Base-by-base conservation (phyloP, 1,140 invertebrate species). In the Drosophila rufa region DNA sequence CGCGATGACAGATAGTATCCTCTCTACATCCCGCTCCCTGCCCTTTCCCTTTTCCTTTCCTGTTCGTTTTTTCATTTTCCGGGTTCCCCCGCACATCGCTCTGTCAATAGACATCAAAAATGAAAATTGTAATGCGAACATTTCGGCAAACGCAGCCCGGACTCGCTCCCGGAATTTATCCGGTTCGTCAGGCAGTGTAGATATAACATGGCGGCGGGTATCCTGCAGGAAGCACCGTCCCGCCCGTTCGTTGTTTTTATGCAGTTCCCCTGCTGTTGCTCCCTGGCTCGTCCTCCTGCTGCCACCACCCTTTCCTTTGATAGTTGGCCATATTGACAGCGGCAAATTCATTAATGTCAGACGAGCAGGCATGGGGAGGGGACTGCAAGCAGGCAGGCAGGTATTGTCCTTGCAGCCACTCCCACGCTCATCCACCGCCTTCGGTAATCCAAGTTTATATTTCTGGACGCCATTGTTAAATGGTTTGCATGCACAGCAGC, bases 81-180 rank as follows among this genome's bases (percentile, higher is more conserved):
- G 8, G 8, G 9, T 11, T 0, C 17, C 15, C 70, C 43, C 38
- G 45, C 79, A 51, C 59, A 64, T 67, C 57, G 58, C 56, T 78
- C 57, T 90, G 85, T 90, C 85, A 90, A 90, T 90, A 86, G 82
- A 90, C 85, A 90, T 90, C 86, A 90, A 90, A 90, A 90, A 90
- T 90, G 79, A 90, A 90, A 90, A 90, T 90, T 90, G 85, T 90
- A 90, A 90, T 90, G 60, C 83, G 83, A 89, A 86, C 67, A 89
- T 89, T 89, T 87, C 53, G 86, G 53, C 75, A 82, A 80, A 76
- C 70, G 68, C 55, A 56, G 38, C 33, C 67, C 53, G 30, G 38
- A 30, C 51, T 40, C 30, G 19, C 19, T 38, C 19, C 67, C 69
- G 68, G 71, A 64, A 70, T 77, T 69, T 66, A 73, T 68, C 64